These are phyloP conservation scores for Crocidura indochinensis DNA, from an alignment of 2,797 vertebrate genomes.

Conservation along the genomic window DNA sequence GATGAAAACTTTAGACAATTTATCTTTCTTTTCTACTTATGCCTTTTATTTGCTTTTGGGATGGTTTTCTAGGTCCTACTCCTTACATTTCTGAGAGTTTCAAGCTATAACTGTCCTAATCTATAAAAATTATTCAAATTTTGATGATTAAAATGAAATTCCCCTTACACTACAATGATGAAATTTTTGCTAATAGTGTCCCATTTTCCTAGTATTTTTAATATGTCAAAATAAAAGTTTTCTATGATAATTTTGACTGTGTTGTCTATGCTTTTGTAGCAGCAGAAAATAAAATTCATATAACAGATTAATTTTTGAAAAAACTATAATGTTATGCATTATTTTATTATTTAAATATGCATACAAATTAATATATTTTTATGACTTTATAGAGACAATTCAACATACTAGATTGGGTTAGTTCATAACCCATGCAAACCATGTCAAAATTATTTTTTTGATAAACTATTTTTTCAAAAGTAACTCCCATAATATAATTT, in stretches of 20 bases:
- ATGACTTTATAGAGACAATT: slow-evolving; percentile 67
- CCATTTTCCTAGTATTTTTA: slow-evolving; percentile 70
- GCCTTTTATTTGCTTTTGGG: background rate
- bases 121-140: slow-evolving; percentile 62
- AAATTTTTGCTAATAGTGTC: slow-evolving; percentile 69
- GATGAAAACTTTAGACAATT: background rate
- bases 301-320: background rate
- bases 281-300: slow-evolving; percentile 44
- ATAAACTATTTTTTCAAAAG: slow-evolving; percentile 62
- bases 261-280: slow-evolving; percentile 65
- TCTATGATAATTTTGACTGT: slow-evolving; percentile 66
- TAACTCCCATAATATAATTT: slow-evolving; percentile 67
- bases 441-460: slow-evolving; percentile 17
- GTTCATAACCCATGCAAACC: slow-evolving; percentile 7
- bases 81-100: slow-evolving; percentile 30
- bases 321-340: too few relatives aligned
- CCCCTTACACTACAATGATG: slow-evolving; percentile 28
- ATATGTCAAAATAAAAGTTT: slow-evolving; percentile 73
- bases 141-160: slow-evolving; percentile 68
- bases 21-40: background rate
- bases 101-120: slow-evolving; percentile 56
- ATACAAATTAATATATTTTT: slow-evolving; percentile 69
- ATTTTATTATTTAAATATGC: slow-evolving; percentile 23
- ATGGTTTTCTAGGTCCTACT: background rate
- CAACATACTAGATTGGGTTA: slow-evolving; percentile 38